Evolutionary conservation across 2,797 vertebrate species (phyloP).

Genomic region (Antrozous pallidus): DNA sequence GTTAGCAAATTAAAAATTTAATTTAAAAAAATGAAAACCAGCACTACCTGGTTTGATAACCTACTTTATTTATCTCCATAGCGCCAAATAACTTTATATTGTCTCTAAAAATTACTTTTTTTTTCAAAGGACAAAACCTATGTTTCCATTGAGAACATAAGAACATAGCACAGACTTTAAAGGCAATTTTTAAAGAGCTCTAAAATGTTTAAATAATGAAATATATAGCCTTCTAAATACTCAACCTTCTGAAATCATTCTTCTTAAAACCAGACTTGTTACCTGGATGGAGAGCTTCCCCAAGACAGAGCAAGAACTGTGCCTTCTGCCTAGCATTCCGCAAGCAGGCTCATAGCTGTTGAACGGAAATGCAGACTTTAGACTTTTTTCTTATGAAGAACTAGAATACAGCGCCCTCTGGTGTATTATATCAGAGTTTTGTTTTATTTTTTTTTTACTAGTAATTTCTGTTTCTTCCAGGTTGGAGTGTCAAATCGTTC

Average conservation of each 20-base stretch:
- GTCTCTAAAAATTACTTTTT: neutral
- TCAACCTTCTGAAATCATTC: neutral
- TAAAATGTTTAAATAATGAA: neutral
- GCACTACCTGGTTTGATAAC: neutral
- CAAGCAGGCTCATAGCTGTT: neutral
- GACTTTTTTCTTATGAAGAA: neutral
- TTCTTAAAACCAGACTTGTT: neutral
- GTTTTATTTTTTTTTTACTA: neutral
- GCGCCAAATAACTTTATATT: neutral
- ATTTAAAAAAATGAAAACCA: neutral
- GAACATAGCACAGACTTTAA: neutral
- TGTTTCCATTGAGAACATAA: neutral
- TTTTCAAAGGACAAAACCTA: neutral
- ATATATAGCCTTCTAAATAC: neutral
- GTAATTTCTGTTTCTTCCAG: neutral
- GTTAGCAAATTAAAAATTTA: neutral
- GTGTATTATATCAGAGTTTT: neutral
- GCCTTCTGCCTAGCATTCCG: neutral
- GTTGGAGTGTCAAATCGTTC: neutral
- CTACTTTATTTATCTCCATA: neutral
- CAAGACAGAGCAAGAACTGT: neutral
- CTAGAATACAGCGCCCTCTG: conserved; percentile 55
- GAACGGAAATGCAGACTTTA: neutral
- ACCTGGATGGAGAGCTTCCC: neutral
- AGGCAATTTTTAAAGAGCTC: neutral